Evolutionary conservation across 2,113 vertebrate genomes (phyloP).

Genomic region (Hucho hucho): DNA sequence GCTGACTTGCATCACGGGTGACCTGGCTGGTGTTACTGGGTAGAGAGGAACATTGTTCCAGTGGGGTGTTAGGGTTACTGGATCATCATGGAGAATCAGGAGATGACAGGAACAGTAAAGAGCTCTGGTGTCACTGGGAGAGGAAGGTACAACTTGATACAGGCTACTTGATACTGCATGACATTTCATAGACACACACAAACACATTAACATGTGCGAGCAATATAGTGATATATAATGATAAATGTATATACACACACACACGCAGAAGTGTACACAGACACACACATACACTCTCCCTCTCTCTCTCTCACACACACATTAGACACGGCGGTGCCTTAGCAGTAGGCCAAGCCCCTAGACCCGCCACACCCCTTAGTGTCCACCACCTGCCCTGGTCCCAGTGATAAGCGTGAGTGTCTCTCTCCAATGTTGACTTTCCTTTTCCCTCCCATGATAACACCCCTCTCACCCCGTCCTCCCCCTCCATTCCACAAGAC

Average conservation of each 20-base stretch:
- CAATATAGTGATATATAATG: too few species aligned
- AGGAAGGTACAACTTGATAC: too few species aligned
- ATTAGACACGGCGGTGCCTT: not conserved
- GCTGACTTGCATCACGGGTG: too few species aligned
- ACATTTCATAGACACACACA: too few species aligned
- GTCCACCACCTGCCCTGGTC: not conserved
- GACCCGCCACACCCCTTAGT: not conserved
- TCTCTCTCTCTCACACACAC: not conserved
- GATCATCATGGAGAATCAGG: not conserved
- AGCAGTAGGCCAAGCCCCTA: not conserved
- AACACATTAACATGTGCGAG: too few species aligned
- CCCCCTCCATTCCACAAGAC: not conserved
- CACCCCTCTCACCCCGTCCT: not conserved
- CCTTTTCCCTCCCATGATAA: constrained; percentile 18
- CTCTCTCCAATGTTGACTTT: constrained; percentile 7
- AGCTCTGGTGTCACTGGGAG: too few species aligned
- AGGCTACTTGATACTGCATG: too few species aligned
- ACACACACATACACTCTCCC: not conserved
- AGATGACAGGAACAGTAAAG: not conserved
- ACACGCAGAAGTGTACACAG: not conserved
- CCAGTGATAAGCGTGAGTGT: constrained; percentile 5
- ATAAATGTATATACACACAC: too few species aligned
- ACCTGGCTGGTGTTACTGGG: too few species aligned
- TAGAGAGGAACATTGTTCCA: too few species aligned
- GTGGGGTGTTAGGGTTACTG: too few species aligned